A percentile compares a stretch with the other conserved stretches of the same genome.
Conservation (phyloP, 2,888 invertebrate genomes). For the Stramonita haemastoma region DNA sequence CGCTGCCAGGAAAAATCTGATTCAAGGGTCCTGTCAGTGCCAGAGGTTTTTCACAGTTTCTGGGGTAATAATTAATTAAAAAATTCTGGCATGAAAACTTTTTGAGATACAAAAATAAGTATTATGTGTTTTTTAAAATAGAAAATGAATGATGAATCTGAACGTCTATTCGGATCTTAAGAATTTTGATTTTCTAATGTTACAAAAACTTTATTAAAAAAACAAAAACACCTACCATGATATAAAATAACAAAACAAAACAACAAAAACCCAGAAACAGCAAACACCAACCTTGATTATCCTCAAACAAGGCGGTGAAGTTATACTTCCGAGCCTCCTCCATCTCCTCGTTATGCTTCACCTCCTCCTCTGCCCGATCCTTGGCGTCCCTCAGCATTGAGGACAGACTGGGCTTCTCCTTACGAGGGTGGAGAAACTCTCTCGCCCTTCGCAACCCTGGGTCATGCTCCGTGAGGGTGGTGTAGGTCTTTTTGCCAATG, state of each 20-base stretch:
- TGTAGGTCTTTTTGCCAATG: conserved; percentile 96
- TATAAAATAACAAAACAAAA: neutral
- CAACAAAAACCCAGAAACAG: neutral
- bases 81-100: too few relatives aligned
- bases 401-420: conserved; percentile 75
- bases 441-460: conserved; percentile 88
- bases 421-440: conserved; percentile 80
- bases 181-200: too few relatives aligned
- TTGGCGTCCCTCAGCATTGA: conserved; percentile 84
- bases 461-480: conserved; percentile 93
- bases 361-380: conserved; percentile 81
- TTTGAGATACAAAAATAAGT: too few relatives aligned
- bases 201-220: too few relatives aligned
- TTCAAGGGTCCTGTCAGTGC: too few relatives aligned
- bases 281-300: conserved; percentile 84
- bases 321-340: conserved; percentile 82
- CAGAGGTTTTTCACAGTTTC: too few relatives aligned
- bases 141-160: too few relatives aligned
- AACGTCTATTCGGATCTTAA: too few relatives aligned
- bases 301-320: conserved; percentile 87
- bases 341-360: conserved; percentile 78
- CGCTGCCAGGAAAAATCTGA: too few relatives aligned
- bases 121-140: too few relatives aligned
- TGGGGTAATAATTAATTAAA: too few relatives aligned
- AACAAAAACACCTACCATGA: too few relatives aligned